phyloP scores from a whole-genome alignment of 2,113 vertebrate genomes.

The Oxyura jamaicensis region DNA sequence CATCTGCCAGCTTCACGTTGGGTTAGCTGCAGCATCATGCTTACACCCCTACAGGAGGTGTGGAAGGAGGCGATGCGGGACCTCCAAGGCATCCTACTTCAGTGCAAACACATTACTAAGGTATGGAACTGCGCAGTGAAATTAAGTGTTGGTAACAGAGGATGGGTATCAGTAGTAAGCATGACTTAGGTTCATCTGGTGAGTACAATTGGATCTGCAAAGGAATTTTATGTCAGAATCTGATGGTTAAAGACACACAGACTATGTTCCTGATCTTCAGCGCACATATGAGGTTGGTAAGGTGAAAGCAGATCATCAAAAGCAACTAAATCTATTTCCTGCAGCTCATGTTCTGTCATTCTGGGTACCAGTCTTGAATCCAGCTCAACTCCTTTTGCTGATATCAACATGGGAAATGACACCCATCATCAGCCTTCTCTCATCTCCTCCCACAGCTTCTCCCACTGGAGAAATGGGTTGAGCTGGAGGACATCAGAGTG shows the following conservation, averaged over 20 bases:
- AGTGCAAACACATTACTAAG: background rate
- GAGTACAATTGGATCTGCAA: background rate
- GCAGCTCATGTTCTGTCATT: background rate
- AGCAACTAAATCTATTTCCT: background rate
- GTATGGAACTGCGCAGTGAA: fast-evolving
- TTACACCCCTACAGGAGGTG: background rate
- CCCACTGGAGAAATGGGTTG: background rate
- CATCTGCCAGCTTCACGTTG: background rate
- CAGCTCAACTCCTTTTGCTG: background rate
- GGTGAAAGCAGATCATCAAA: background rate
- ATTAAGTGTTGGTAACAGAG: background rate
- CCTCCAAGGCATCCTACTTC: background rate
- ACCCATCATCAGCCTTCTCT: background rate
- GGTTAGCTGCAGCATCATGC: background rate
- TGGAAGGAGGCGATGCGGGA: background rate
- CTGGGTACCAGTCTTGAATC: background rate
- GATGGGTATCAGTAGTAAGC: background rate
- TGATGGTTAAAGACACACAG: background rate
- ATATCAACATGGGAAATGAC: background rate
- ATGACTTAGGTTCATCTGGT: background rate
- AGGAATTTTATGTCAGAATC: background rate
- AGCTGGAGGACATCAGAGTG: background rate
- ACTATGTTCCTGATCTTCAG: background rate
- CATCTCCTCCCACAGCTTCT: background rate
- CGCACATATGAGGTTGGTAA: fast-evolving